phyloP scores from a whole-genome alignment of 2,797 vertebrate genomes.

The Peromyscus melanophrys region DNA sequence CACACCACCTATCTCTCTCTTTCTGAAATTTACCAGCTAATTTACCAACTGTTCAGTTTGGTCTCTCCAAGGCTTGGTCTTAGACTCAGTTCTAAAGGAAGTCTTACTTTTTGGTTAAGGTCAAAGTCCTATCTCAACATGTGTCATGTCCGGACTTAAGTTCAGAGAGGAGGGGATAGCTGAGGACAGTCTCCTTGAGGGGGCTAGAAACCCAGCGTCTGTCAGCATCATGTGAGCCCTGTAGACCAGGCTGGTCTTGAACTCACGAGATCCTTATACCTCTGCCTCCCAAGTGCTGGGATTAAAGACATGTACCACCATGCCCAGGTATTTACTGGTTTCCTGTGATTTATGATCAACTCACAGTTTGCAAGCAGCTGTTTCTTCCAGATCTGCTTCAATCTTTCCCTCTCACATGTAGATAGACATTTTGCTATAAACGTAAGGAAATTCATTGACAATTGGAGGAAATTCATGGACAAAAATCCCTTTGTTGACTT shows the following conservation, averaged over 20 bases:
- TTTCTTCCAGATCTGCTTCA: not conserved
- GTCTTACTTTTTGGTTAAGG: not conserved
- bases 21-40: not conserved
- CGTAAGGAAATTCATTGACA: not conserved
- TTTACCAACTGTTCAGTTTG: not conserved
- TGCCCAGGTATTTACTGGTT: too few species aligned
- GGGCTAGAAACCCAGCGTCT: not conserved
- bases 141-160: not conserved
- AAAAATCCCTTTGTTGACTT: not conserved
- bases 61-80: not conserved
- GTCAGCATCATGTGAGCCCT: not conserved
- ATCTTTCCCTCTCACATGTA: not conserved
- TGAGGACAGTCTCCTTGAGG: not conserved
- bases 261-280: too few species aligned
- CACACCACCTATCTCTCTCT: too few species aligned
- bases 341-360: not conserved
- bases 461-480: not conserved
- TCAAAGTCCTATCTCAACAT: not conserved
- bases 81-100: not conserved
- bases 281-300: too few species aligned
- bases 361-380: not conserved
- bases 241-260: too few species aligned
- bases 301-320: too few species aligned
- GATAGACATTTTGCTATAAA: not conserved
- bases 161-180: not conserved